Percentiles rank a stretch among this genome's conserved stretches.
phyloP scores from a whole-genome alignment of 2,113 vertebrate genomes.

The Xenopus laevis region DNA sequence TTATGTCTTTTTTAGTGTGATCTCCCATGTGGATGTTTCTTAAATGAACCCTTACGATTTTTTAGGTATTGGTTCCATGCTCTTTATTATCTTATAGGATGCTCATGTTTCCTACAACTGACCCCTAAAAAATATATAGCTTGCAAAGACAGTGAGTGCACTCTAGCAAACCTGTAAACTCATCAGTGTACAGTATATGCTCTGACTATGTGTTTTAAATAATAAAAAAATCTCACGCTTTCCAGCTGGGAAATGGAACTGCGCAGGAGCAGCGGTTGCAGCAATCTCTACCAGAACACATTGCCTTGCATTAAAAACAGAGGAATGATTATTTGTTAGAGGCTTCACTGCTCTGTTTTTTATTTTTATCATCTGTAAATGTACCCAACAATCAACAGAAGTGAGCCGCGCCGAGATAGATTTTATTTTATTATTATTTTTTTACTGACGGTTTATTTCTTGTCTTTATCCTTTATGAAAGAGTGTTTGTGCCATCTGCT shows the following conservation, averaged over 20 bases:
- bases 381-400: conserved; percentile 40
- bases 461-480: background rate
- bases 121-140: no score
- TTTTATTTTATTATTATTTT: background rate
- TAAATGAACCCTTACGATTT: no score
- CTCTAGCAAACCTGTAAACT: no score
- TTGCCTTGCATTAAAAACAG: conserved; percentile 22
- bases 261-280: conserved; percentile 5
- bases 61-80: no score
- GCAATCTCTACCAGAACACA: conserved; percentile 41
- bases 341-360: conserved; percentile 22
- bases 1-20: no score
- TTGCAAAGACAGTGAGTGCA: no score
- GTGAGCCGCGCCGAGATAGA: conserved; percentile 17
- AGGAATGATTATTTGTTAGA: conserved; percentile 31
- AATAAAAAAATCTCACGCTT: conserved; percentile 6
- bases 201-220: conserved; percentile 11
- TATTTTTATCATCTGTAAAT: conserved; percentile 43
- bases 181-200: background rate
- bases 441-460: background rate
- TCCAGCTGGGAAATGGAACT: conserved; percentile 17
- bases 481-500: conserved; percentile 31
- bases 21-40: no score
- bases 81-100: no score
- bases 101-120: no score